phyloP scores from a whole-genome alignment of 2,888 invertebrate species.

The Sesia apiformis region DNA sequence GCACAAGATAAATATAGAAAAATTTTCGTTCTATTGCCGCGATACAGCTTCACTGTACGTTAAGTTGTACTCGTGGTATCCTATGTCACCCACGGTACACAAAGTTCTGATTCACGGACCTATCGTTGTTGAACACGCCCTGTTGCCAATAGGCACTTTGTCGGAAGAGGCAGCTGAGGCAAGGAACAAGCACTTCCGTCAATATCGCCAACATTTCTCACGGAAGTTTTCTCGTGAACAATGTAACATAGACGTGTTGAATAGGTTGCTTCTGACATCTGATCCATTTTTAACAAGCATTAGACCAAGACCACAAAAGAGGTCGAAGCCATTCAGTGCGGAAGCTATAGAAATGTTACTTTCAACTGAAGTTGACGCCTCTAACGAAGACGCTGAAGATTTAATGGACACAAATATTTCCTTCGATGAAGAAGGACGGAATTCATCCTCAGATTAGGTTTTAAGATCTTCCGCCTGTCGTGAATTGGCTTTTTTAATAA shows the following conservation, averaged over 20 bases:
- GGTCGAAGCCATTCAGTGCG: background rate
- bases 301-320: background rate
- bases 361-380: too few species aligned
- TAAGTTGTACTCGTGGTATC: conserved; percentile 19
- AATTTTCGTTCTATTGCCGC: conserved; percentile 6
- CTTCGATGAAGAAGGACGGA: too few species aligned
- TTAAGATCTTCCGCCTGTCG: too few species aligned
- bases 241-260: conserved; percentile 11
- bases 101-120: conserved; percentile 12
- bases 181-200: background rate
- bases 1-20: conserved; percentile 4
- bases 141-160: background rate
- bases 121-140: background rate
- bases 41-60: conserved; percentile 21
- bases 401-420: too few species aligned
- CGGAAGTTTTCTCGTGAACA: conserved; percentile 15
- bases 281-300: conserved; percentile 4
- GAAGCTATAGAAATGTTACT: background rate
- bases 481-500: too few species aligned
- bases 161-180: background rate
- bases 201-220: too few species aligned
- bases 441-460: too few species aligned
- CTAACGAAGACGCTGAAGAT: too few species aligned
- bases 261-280: conserved; percentile 11
- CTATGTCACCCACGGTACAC: conserved; percentile 27